phyloP scores from a whole-genome alignment of 1,140 invertebrate genomes.

The Apis laboriosa region DNA sequence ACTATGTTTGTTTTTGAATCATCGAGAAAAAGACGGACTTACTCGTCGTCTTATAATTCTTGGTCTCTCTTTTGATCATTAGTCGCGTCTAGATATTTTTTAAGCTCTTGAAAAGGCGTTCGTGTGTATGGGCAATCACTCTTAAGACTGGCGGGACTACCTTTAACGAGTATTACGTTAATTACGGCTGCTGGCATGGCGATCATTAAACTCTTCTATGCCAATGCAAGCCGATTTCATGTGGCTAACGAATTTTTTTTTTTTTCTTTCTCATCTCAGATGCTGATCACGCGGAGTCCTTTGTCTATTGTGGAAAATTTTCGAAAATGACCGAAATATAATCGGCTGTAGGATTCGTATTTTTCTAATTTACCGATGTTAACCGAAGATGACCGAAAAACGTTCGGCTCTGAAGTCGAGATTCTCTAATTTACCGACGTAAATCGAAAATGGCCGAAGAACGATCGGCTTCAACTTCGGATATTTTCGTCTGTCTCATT shows the following conservation, averaged over 20 bases:
- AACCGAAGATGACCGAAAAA: no score
- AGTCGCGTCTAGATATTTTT: slow-evolving; percentile 44
- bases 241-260: slow-evolving; percentile 23
- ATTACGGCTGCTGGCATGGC: slow-evolving; percentile 48
- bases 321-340: no score
- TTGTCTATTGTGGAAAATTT: not conserved
- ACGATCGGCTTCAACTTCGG: no score
- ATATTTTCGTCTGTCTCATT: no score
- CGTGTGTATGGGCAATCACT: slow-evolving; percentile 30
- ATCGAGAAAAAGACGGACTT: not conserved
- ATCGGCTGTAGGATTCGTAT: no score
- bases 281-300: not conserved
- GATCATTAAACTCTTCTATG: slow-evolving; percentile 69
- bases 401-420: no score
- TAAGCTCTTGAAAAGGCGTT: slow-evolving; percentile 20
- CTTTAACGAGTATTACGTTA: slow-evolving; percentile 61
- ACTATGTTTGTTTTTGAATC: not conserved
- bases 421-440: no score
- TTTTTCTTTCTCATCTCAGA: not conserved
- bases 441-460: no score
- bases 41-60: slow-evolving; percentile 11
- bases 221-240: slow-evolving; percentile 49
- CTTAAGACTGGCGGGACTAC: slow-evolving; percentile 23
- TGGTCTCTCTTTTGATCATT: slow-evolving; percentile 42
- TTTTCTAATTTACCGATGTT: no score